These are phyloP conservation scores for Chanos chanos DNA, from an alignment of 2,797 vertebrate species.

Conservation along the genomic window DNA sequence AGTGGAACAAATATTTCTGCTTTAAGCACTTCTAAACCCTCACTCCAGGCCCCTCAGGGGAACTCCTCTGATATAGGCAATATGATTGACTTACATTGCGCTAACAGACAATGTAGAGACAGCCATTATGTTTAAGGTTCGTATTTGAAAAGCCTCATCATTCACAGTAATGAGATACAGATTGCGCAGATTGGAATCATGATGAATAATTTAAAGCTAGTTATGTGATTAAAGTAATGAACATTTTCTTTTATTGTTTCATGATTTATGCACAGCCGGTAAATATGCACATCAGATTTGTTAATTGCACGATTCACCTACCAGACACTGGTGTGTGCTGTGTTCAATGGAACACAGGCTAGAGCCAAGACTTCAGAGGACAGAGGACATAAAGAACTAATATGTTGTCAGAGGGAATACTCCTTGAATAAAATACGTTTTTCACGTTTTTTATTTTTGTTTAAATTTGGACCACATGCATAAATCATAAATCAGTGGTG, in stretches of 20 bases:
- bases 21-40: too few relatives aligned
- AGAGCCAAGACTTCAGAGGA: not conserved
- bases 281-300: not conserved
- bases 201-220: conserved; percentile 40
- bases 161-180: conserved; percentile 41
- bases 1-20: too few relatives aligned
- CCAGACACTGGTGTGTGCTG: not conserved
- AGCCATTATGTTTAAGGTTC: conserved; percentile 24
- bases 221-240: conserved; percentile 42
- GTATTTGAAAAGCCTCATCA: conserved; percentile 30
- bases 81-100: not conserved
- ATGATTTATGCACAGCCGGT: conserved; percentile 27
- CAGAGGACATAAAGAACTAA: too few relatives aligned
- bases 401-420: too few relatives aligned
- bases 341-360: not conserved
- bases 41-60: not conserved
- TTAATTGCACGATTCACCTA: not conserved
- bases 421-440: too few relatives aligned
- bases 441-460: not conserved
- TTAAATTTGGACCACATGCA: not conserved
- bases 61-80: not conserved
- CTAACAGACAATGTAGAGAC: conserved; percentile 4
- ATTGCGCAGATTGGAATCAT: conserved; percentile 29
- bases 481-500: too few relatives aligned
- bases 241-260: conserved; percentile 33